Percentiles rank a stretch among this genome's conserved stretches.
These are phyloP conservation scores for Grallaria varia DNA, from an alignment of 2,113 vertebrate genomes.

Conservation along the genomic window DNA sequence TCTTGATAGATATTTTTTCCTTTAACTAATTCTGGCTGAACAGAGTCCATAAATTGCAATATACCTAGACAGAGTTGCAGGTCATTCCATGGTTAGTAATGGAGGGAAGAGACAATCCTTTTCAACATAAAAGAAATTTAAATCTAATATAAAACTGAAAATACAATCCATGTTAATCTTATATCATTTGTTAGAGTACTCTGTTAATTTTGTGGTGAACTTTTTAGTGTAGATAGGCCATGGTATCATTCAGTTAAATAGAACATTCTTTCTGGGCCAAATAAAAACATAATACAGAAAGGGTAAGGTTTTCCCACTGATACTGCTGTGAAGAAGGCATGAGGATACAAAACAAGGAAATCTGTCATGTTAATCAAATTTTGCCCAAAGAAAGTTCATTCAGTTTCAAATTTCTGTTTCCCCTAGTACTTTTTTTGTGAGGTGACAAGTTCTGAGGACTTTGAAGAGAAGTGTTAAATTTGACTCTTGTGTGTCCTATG, in stretches of 20 bases:
- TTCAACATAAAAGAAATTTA: not conserved
- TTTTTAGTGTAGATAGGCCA: not conserved
- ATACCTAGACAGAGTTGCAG: not conserved
- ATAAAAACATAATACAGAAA: not conserved
- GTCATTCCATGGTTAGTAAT: not conserved
- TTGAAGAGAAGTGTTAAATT: not conserved
- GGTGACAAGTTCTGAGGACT: not conserved
- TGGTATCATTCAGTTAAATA: not conserved
- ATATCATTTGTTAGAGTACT: not conserved
- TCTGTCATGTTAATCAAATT: not conserved
- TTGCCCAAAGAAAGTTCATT: not conserved
- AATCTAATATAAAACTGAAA: not conserved
- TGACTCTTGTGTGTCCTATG: not conserved
- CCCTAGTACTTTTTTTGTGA: not conserved
- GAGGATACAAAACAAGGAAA: not conserved
- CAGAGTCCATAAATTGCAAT: not conserved
- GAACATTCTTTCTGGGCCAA: not conserved
- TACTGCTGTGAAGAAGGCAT: not conserved
- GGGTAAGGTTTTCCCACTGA: not conserved
- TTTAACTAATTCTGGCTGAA: not conserved
- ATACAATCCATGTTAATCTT: not conserved
- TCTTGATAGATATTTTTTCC: not conserved
- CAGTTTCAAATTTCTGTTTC: not conserved
- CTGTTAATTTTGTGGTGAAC: not conserved
- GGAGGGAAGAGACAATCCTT: not conserved